Base-by-base conservation (phyloP, 1,140 invertebrate genomes). In the Sitobion miscanthi region DNA sequence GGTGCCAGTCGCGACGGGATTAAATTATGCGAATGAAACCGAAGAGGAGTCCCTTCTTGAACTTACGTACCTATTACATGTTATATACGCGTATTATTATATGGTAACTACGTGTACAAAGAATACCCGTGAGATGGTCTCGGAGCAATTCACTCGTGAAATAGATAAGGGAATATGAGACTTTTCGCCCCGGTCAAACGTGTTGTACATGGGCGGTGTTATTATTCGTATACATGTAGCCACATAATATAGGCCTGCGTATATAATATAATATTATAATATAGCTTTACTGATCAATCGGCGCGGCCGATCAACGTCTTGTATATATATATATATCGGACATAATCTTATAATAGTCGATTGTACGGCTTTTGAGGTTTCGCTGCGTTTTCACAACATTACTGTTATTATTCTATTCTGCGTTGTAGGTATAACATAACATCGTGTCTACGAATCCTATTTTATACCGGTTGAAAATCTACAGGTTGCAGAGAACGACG, bases 51-150 rank as follows among this genome's bases (percentile, higher is more conserved):
- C 62, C 62, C 30, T 69, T 69, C 14, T 82, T 21, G 20, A 38
- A 54, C 52, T 23, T 7, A 21, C 52, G 20, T 54, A 54, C 52
- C 5, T 54, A 21, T 54, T 54, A 54, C 14, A 23, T 21, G 49
- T 21, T 57, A 69, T 69, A 69, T 30, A n/a, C 11, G 38, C 2
- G 17, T 83, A 83, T 21, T 38, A 83, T 38, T 6, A 2, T 82
- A 35, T 6, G 35, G 21, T 23, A 52, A 9, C 20, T 21, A 83
- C 23, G 25, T 25, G 30, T n/a, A 87, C n/a, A 87, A 20, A 49
- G 86, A 87, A 91, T 91, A 91, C 90, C 62, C 90, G 90, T 91
- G 90, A 77, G 90, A 91, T 77, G 35, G 62, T 45, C 89, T 57
- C 42, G 25, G 23, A 42, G 54, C 62, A 91, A 91, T 57, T 91